Conservation (phyloP, 2,888 invertebrate species). For the Campoletis raptor region DNA sequence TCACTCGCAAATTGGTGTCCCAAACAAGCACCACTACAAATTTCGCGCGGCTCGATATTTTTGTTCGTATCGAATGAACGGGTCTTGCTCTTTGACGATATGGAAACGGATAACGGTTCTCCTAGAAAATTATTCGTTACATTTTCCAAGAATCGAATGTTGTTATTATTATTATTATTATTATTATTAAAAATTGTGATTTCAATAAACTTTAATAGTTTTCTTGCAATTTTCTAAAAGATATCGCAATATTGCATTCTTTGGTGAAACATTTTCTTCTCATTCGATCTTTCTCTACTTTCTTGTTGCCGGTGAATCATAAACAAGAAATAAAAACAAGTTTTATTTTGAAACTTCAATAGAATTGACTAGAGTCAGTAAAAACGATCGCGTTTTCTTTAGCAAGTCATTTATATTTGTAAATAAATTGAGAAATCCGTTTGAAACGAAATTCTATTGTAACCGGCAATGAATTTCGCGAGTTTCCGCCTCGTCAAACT, state of each 20-base stretch:
- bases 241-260: background rate
- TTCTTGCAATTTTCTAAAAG: background rate
- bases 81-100: slow-evolving; percentile 25
- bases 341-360: background rate
- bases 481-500: slow-evolving; percentile 73
- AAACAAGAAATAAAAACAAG: slow-evolving; percentile 22
- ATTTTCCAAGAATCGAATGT: background rate
- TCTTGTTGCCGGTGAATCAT: slow-evolving; percentile 9
- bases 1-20: slow-evolving; percentile 1
- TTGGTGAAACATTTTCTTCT: slow-evolving; percentile 4
- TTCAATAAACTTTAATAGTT: background rate
- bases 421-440: slow-evolving; percentile 7
- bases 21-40: background rate
- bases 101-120: slow-evolving; percentile 14
- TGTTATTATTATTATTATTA: background rate
- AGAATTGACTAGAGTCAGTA: background rate
- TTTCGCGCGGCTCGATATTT: background rate
- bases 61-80: slow-evolving; percentile 18
- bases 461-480: background rate
- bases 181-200: no score
- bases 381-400: slow-evolving; percentile 73
- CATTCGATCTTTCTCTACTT: background rate
- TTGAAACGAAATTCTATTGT: background rate
- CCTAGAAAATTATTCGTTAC: background rate
- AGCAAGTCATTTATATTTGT: slow-evolving; percentile 21